Percentiles rank a stretch among this genome's conserved stretches.
phyloP scores from a whole-genome alignment of 2,888 invertebrate genomes.

The Ramazzottius varieornatus region DNA sequence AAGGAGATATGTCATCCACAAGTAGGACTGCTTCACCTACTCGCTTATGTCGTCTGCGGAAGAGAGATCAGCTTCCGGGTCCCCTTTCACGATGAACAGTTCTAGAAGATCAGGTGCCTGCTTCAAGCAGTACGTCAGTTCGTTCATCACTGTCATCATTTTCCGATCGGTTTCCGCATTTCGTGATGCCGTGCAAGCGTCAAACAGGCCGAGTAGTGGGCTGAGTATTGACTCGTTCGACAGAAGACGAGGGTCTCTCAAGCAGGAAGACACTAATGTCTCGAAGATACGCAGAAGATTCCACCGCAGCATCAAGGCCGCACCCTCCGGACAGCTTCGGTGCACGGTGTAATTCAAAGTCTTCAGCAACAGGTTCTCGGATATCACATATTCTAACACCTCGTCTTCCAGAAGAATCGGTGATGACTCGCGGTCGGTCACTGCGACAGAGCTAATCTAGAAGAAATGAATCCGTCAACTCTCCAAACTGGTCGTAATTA shows the following conservation, averaged over 20 bases:
- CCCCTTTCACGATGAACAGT: too few species aligned
- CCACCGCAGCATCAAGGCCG: neutral
- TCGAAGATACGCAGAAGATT: neutral
- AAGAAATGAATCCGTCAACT: too few species aligned
- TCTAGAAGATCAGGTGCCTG: neutral
- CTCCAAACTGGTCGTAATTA: too few species aligned
- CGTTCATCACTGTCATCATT: conserved; percentile 2
- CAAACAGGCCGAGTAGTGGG: neutral
- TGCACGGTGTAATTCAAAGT: neutral
- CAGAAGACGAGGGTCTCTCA: neutral
- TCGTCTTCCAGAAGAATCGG: neutral
- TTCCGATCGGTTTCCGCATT: neutral
- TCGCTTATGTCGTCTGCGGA: too few species aligned
- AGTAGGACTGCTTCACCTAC: too few species aligned
- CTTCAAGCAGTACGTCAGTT: neutral
- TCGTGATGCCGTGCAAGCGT: neutral
- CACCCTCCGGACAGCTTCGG: neutral
- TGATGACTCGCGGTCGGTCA: too few species aligned
- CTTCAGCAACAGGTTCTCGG: neutral
- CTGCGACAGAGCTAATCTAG: too few species aligned
- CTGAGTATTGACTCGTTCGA: neutral
- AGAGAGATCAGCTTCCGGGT: too few species aligned
- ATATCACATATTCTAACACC: neutral
- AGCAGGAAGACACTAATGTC: neutral
- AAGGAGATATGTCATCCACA: neutral